Percentiles rank a stretch among this genome's conserved stretches.
Conservation (phyloP, 2,113 vertebrate genomes). For the Oncorhynchus mykiss region DNA sequence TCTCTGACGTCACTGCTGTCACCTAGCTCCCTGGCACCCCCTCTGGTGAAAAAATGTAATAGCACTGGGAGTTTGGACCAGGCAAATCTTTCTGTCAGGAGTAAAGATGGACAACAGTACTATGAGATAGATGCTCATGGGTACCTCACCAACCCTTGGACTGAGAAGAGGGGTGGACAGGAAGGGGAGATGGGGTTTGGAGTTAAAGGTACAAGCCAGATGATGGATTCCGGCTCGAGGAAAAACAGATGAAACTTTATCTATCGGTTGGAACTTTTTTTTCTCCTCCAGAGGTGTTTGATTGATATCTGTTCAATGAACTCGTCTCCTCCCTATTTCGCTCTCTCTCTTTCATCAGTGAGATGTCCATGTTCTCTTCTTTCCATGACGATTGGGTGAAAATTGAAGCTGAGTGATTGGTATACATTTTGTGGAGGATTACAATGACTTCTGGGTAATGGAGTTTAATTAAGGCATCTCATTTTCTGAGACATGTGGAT, state of each 20-base stretch:
- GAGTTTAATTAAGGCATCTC: neutral
- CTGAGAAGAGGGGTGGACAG: slow-evolving; percentile 35
- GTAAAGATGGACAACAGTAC: slow-evolving; percentile 53
- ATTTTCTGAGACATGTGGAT: slow-evolving; percentile 6
- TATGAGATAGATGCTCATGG: slow-evolving; percentile 42
- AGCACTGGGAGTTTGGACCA: slow-evolving; percentile 86
- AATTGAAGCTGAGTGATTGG: neutral
- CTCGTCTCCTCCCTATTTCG: slow-evolving; percentile 1
- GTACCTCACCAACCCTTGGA: slow-evolving; percentile 59
- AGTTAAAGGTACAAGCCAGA: slow-evolving; percentile 43
- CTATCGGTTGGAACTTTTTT: slow-evolving; percentile 20
- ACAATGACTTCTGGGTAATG: slow-evolving; percentile 28
- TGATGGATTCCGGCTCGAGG: slow-evolving; percentile 55
- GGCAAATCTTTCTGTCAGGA: slow-evolving; percentile 44
- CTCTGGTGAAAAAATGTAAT: slow-evolving; percentile 83
- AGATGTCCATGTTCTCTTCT: slow-evolving; percentile 38
- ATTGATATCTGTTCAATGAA: slow-evolving; percentile 35
- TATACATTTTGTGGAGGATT: slow-evolving; percentile 34
- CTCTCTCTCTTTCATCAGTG: slow-evolving; percentile 37
- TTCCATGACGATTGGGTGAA: slow-evolving; percentile 36
- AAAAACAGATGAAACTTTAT: slow-evolving; percentile 75
- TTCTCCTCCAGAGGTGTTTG: slow-evolving; percentile 38
- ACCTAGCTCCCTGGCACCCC: slow-evolving; percentile 59
- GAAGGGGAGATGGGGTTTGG: slow-evolving; percentile 45
- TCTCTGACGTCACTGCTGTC: slow-evolving; percentile 87